Base-by-base conservation (phyloP, 2,888 invertebrate genomes). In the Carabus problematicus region DNA sequence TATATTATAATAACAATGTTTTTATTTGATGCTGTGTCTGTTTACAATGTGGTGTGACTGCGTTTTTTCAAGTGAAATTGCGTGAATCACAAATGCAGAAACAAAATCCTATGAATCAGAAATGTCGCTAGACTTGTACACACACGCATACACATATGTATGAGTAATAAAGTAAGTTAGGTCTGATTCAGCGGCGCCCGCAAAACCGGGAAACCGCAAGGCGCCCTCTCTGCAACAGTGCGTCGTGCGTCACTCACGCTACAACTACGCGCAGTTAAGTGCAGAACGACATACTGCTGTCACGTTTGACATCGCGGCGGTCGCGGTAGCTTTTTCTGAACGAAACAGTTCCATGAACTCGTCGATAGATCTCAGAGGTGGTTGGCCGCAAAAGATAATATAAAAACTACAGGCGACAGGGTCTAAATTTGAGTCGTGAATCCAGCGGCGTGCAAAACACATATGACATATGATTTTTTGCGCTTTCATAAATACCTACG, bases 261-360 rank as follows among this genome's bases (percentile, higher is more conserved):
- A 40, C 56, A 40, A 12, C 19, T 12, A 18, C 2, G 16, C 12
- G 60, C 9, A 11, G 41, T 16, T 16, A 19, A 52, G 49, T 16
- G 52, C 12, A 18, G 52, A 52, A 52, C 52, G 52, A 52, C 52
- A 52, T 52, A 52, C 52, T 18, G 14, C 16, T 52, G 52, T 52
- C 52, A 19, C 52, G 8, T 29, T 19, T 55, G 60, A 12, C 43
- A 60, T 18, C 19, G 56, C 29, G 29, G 12, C 40, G 60, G 19
- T 29, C 16, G 45, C 43, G 19, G 60, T 60, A 43, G 19, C 45
- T 60, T 60, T 60, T 60, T 43, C 45, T 45, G 60, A 45, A 42
- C 19, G 42, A 60, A 60, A 42, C 42, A 60, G 60, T 60, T 60
- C 60, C 43, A 45, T 43, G 60, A 60, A 60, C 60, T 60, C 43